These are phyloP conservation scores for Puffinus mauretanicus DNA, from an alignment of 2,113 vertebrate genomes.

Conservation along the genomic window DNA sequence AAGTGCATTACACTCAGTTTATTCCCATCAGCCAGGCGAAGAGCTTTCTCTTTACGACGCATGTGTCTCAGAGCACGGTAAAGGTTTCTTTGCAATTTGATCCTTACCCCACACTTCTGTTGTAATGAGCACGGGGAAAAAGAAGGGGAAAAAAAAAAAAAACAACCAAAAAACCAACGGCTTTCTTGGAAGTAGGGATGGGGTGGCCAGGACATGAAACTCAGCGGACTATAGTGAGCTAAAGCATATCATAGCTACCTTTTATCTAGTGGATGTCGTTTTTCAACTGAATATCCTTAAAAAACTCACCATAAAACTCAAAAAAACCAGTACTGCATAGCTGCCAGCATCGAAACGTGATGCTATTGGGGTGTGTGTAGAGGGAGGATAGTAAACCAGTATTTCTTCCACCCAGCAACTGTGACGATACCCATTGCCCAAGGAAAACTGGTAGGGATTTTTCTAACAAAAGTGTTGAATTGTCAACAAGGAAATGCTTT, in stretches of 20 bases:
- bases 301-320: neutral
- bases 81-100: neutral
- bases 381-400: neutral
- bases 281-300: neutral
- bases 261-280: neutral
- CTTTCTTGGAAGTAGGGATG: neutral
- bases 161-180: neutral
- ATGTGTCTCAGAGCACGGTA: neutral
- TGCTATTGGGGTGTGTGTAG: neutral
- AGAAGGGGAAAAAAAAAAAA: too few relatives aligned
- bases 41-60: neutral
- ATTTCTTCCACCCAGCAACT: neutral
- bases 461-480: neutral
- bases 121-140: neutral
- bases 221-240: neutral
- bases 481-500: neutral
- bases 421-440: neutral
- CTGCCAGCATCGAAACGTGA: neutral
- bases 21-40: neutral
- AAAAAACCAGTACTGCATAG: fast-evolving
- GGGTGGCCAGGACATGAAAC: neutral
- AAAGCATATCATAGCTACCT: neutral
- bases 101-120: neutral
- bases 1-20: neutral
- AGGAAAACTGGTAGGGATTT: neutral